A percentile compares a stretch with the other conserved stretches of the same genome.
Conservation (phyloP, 2,888 invertebrate genomes). For the Balanococcus diminutus region DNA sequence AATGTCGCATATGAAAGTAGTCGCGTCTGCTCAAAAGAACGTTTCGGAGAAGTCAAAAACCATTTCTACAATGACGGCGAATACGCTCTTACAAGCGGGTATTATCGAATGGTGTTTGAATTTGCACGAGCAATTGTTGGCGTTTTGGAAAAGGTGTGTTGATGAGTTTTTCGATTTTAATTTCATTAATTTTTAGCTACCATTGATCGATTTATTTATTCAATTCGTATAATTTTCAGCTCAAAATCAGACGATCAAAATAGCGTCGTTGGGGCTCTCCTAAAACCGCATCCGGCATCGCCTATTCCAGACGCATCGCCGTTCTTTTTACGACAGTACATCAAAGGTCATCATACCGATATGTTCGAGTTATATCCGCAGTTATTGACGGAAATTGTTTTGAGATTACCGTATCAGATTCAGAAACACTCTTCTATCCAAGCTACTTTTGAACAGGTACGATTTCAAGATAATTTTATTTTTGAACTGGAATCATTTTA, state of each 20-base stretch:
- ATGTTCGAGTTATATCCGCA: constrained; percentile 94
- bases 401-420: constrained; percentile 80
- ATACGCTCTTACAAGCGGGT: constrained; percentile 71
- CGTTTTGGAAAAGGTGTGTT: constrained; percentile 55
- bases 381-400: constrained; percentile 92
- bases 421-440: constrained; percentile 60
- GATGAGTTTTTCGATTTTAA: neutral
- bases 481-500: neutral
- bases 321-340: constrained; percentile 90
- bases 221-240: constrained; percentile 11
- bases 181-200: no score
- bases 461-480: neutral
- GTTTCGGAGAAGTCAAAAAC: constrained; percentile 63
- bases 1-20: constrained; percentile 50
- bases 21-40: constrained; percentile 17
- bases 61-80: constrained; percentile 75
- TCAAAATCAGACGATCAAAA: constrained; percentile 56
- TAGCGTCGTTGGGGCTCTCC: constrained; percentile 68
- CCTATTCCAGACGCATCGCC: constrained; percentile 94
- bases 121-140: constrained; percentile 68
- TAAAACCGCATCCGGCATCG: constrained; percentile 81
- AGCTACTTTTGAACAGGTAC: constrained; percentile 60
- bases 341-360: constrained; percentile 88
- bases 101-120: constrained; percentile 76
- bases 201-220: neutral